Conservation (phyloP, 2,113 vertebrate species). For the Danionella cerebrum region DNA sequence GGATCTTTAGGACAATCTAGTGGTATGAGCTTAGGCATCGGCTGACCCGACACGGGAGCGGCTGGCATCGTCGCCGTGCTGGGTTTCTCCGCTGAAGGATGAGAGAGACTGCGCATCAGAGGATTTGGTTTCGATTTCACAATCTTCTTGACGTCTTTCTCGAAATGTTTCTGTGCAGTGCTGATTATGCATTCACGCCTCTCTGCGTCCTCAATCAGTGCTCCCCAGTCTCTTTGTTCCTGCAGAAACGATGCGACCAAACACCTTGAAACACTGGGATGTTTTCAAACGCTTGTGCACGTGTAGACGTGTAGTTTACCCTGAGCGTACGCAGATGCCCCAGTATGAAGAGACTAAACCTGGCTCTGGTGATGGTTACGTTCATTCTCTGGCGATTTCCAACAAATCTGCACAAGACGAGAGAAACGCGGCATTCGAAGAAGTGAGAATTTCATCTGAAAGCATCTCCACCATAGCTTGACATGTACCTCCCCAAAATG, state of each 20-base stretch:
- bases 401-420: constrained; percentile 68
- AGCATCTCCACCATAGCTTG: no score
- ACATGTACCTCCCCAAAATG: no score
- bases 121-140: constrained; percentile 57
- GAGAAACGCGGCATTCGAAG: no score
- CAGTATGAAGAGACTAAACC: constrained; percentile 77
- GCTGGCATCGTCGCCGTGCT: neutral
- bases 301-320: constrained; percentile 47
- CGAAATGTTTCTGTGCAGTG: constrained; percentile 59
- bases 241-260: constrained; percentile 35
- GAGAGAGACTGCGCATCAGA: constrained; percentile 6
- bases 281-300: no score
- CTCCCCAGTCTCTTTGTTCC: constrained; percentile 74
- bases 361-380: constrained; percentile 78
- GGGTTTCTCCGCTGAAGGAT: neutral
- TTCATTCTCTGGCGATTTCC: constrained; percentile 76
- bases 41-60: neutral
- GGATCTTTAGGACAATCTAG: constrained; percentile 53
- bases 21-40: neutral
- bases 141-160: constrained; percentile 55
- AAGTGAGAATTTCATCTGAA: no score
- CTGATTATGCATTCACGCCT: constrained; percentile 64
- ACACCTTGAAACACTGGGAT: neutral
- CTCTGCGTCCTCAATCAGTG: constrained; percentile 72
- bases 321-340: constrained; percentile 71